Base-by-base conservation (phyloP, 2,888 invertebrate genomes). In the Cephus nigrinus region DNA sequence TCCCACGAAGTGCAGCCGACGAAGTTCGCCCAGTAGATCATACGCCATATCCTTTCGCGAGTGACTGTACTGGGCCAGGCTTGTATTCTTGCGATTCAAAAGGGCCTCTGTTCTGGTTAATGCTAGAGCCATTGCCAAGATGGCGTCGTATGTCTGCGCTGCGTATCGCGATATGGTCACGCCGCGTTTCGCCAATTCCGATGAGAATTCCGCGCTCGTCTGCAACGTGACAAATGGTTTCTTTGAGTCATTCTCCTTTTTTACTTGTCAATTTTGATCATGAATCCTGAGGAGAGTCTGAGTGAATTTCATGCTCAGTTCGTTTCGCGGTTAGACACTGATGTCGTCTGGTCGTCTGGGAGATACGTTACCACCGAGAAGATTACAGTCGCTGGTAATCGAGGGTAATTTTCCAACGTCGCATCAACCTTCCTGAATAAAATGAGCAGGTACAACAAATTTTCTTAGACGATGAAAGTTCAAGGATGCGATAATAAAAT, bases 81-180 rank as follows among this genome's bases (percentile, higher is more conserved):
- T 90, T 34, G 88, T 87, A 82, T 92, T 90, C 68, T 88, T 90
- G 76, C 85, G 87, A 83, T 88, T 92, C 93, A 94, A 94, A 75
- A 93, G 92, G 32, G 93, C 92, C 86, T 95, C 94, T 0, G 95
- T 94, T 79, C 93, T 94, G 79, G 94, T 93, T 76, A 98, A 90
- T 0, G 97, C 95, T 34, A 97, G 89, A 0, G 97, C 97, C 85
- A 97, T 96, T 0, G 97, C 95, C 98, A 98, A 98, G 0, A 98
- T 95, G 0, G 98, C 97, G 89, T 98, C 98, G 90, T 97, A 98
- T 0, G 97, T 95, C 87, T 97, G 96, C 0, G 95, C 95, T 0
- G 96, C 96, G 91, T 94, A 96, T 77, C 93, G 93, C 0, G 95
- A 95, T 3, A 95, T 92, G 3, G 93, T 88, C 0, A 93, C 93